Conservation (phyloP, 2,888 invertebrate genomes). For the Elegia similella region DNA sequence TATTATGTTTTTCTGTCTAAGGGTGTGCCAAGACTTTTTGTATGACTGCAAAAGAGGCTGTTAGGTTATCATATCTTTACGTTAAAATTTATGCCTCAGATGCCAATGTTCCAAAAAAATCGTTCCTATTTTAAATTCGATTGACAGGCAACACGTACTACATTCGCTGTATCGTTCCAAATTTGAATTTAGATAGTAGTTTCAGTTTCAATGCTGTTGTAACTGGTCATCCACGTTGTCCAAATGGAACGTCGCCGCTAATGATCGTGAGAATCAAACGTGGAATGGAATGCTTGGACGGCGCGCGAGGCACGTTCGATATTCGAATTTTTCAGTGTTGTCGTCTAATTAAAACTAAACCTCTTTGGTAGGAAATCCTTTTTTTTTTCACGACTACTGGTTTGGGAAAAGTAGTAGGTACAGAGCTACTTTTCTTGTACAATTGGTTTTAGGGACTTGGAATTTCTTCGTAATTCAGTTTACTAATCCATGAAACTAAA, state of each 20-base stretch:
- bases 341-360: not conserved
- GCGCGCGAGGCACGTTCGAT: constrained; percentile 27
- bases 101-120: not conserved
- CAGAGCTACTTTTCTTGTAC: too few relatives aligned
- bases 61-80: not conserved
- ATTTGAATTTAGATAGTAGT: constrained; percentile 13
- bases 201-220: constrained; percentile 10
- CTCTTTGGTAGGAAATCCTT: not conserved
- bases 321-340: constrained; percentile 34
- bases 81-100: not conserved
- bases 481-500: too few relatives aligned
- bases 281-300: not conserved
- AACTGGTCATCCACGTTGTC: constrained; percentile 26
- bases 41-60: constrained; percentile 1
- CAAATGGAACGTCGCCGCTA: constrained; percentile 15
- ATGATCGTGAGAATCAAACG: constrained; percentile 15
- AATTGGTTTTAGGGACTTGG: too few relatives aligned
- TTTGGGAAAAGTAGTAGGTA: too few relatives aligned
- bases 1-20: constrained; percentile 4
- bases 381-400: too few relatives aligned
- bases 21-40: not conserved
- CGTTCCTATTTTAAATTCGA: not conserved
- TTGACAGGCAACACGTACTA: not conserved
- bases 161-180: not conserved
- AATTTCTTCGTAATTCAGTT: too few relatives aligned